A percentile compares a stretch with the other conserved stretches of the same genome.
phyloP scores from a whole-genome alignment of 2,113 vertebrate species.

The Daubentonia madagascariensis region DNA sequence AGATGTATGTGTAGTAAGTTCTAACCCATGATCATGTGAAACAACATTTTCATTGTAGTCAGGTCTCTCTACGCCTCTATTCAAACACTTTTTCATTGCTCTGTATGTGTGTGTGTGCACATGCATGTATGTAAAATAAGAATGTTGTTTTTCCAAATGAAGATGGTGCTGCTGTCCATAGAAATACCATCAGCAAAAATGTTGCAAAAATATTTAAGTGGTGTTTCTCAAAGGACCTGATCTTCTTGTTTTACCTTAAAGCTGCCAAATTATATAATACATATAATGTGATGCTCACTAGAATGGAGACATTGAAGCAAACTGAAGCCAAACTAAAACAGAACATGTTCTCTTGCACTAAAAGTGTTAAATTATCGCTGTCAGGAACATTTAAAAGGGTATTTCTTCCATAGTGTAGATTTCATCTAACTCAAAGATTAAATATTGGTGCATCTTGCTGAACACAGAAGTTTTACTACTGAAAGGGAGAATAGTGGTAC shows the following conservation, averaged over 20 bases:
- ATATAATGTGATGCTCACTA: not conserved
- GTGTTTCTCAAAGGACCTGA: not conserved
- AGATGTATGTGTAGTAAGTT: not conserved
- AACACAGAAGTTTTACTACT: not conserved
- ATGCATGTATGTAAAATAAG: not conserved
- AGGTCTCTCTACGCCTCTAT: not conserved
- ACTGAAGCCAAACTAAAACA: slow-evolving; percentile 29
- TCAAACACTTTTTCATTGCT: not conserved
- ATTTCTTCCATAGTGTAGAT: not conserved
- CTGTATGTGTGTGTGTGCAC: not conserved
- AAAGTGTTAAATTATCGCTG: not conserved
- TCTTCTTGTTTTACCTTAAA: slow-evolving; percentile 15
- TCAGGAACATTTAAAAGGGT: not conserved
- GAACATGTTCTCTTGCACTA: not conserved
- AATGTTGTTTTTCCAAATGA: not conserved
- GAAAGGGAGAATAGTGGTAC: not conserved
- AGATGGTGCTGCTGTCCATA: not conserved
- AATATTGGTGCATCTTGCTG: not conserved
- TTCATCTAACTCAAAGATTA: not conserved
- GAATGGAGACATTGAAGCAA: not conserved
- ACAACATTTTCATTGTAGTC: not conserved
- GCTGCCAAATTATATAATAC: not conserved
- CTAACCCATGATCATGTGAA: not conserved
- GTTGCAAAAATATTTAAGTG: not conserved
- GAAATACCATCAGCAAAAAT: slow-evolving; percentile 24